A percentile compares a stretch with the other conserved stretches of the same genome.
Conservation (phyloP, 2,888 invertebrate genomes). For the Coleophora deauratella region DNA sequence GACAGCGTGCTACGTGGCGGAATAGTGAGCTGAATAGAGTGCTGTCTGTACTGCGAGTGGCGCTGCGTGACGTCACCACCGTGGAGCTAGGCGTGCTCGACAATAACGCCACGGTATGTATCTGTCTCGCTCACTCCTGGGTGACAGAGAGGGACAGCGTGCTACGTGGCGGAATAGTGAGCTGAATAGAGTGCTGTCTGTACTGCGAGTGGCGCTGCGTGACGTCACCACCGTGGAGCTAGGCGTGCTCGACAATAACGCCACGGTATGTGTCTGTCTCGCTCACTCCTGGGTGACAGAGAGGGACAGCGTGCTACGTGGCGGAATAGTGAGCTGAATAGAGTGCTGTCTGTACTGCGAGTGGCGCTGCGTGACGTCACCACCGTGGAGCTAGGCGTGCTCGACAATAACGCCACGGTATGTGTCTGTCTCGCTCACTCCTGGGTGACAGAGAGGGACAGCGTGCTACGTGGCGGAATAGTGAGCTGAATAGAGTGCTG, state of each 20-base stretch:
- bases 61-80: conserved; percentile 80
- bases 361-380: conserved; percentile 84
- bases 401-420: conserved; percentile 63
- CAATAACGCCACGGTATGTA: conserved; percentile 45
- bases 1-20: conserved; percentile 95
- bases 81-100: conserved; percentile 90
- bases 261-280: conserved; percentile 42
- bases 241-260: conserved; percentile 77
- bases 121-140: conserved; percentile 76
- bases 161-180: conserved; percentile 97
- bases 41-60: conserved; percentile 81
- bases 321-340: conserved; percentile 97
- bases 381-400: conserved; percentile 87
- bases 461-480: conserved; percentile 96
- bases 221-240: conserved; percentile 88
- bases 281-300: conserved; percentile 85
- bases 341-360: conserved; percentile 81
- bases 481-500: conserved; percentile 92
- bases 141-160: too few relatives aligned
- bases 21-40: conserved; percentile 96
- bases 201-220: conserved; percentile 81
- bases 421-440: conserved; percentile 71
- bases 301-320: conserved; percentile 94
- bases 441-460: conserved; percentile 94
- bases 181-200: conserved; percentile 87